Evolutionary conservation across 1,140 invertebrate species (phyloP).

Genomic region (Anastrepha obliqua): DNA sequence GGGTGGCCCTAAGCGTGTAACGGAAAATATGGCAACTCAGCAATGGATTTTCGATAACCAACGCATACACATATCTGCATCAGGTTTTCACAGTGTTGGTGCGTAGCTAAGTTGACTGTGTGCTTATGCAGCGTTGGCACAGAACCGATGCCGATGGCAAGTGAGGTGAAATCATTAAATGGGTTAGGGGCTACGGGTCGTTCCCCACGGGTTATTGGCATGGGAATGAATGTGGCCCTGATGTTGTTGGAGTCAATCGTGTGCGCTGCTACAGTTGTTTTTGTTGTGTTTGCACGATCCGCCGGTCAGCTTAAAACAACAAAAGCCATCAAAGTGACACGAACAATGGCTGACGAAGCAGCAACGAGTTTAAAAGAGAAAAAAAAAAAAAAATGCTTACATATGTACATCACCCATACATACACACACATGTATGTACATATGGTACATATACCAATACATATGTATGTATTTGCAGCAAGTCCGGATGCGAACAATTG

Average conservation of each 20-base stretch:
- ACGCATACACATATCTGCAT: background rate
- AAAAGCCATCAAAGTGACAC: background rate
- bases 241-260: background rate
- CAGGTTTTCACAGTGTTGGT: background rate
- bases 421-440: no score
- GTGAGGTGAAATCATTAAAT: background rate
- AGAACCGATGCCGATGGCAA: background rate
- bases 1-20: background rate
- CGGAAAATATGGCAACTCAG: background rate
- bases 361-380: background rate
- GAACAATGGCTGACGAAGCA: background rate
- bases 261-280: background rate
- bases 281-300: background rate
- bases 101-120: background rate
- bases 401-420: no score
- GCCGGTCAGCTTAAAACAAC: conserved; percentile 10
- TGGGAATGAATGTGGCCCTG: background rate
- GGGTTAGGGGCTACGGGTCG: background rate
- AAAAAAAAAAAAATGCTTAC: no score
- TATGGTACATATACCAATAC: no score
- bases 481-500: background rate
- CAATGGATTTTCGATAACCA: background rate
- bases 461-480: background rate
- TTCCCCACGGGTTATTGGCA: background rate
- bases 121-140: background rate